Evolutionary conservation across 2,113 vertebrate genomes (phyloP).

Genomic region (Leuciscus idus): DNA sequence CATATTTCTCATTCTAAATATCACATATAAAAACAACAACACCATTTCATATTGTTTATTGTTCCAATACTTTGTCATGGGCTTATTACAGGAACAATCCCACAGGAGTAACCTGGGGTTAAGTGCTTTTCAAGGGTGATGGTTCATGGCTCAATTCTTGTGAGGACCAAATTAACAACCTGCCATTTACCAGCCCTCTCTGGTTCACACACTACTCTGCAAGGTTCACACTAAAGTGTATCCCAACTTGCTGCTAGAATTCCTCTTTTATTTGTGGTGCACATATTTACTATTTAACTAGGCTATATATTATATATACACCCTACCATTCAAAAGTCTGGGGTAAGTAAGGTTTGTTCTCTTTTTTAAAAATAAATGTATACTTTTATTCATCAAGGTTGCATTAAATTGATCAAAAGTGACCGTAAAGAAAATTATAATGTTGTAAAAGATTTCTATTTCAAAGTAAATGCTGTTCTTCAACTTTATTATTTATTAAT

Average conservation of each 20-base stretch:
- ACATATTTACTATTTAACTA: not conserved
- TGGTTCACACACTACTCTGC: not conserved
- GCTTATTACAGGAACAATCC: not conserved
- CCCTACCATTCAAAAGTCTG: not conserved
- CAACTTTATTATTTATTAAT: not conserved
- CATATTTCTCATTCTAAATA: slow-evolving; percentile 11
- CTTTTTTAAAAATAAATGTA: not conserved
- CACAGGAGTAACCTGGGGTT: slow-evolving; percentile 10
- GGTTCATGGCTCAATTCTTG: slow-evolving; percentile 20
- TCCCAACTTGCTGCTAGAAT: not conserved
- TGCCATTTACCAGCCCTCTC: not conserved
- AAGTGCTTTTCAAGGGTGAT: not conserved
- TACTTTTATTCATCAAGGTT: not conserved
- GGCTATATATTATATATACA: not conserved
- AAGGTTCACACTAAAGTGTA: not conserved
- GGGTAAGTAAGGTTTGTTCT: not conserved
- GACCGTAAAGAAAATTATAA: too few species aligned
- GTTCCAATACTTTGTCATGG: not conserved
- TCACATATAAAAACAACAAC: not conserved
- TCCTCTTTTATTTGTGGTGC: not conserved
- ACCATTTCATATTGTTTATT: not conserved
- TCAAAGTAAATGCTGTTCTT: too few species aligned
- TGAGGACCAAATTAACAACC: not conserved
- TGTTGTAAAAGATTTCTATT: too few species aligned
- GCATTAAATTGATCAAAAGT: not conserved